These are phyloP conservation scores for Pipistrellus nathusii DNA, from an alignment of 2,797 vertebrate genomes.

Conservation along the genomic window DNA sequence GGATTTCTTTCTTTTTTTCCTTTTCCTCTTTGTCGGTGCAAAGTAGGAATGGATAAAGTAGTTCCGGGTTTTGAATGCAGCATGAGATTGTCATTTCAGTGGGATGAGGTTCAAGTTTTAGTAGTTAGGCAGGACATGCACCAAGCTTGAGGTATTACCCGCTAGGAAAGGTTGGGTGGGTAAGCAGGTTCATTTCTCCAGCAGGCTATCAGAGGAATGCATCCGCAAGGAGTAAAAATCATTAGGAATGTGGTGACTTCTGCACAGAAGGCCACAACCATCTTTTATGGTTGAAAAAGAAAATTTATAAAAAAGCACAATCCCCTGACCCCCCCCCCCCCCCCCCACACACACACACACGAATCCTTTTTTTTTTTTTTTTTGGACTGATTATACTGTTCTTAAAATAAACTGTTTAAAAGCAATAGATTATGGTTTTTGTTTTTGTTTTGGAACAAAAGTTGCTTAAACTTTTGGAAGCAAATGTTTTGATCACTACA, in stretches of 20 bases:
- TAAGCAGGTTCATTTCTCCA: slow-evolving; percentile 26
- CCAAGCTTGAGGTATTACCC: not conserved
- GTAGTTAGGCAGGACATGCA: slow-evolving; percentile 47
- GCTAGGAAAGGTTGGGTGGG: not conserved
- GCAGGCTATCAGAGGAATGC: not conserved
- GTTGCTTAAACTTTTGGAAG: slow-evolving; percentile 51
- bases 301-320: too few relatives aligned
- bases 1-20: not conserved
- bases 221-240: not conserved
- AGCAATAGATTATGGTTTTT: not conserved
- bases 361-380: slow-evolving; percentile 52
- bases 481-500: not conserved
- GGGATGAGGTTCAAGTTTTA: slow-evolving; percentile 60
- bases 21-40: slow-evolving; percentile 64
- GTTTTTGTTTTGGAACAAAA: slow-evolving; percentile 1
- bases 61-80: slow-evolving; percentile 75
- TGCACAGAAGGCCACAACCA: not conserved
- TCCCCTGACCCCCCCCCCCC: too few relatives aligned
- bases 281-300: not conserved
- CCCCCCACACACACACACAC: too few relatives aligned
- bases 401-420: slow-evolving; percentile 27
- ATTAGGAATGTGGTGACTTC: slow-evolving; percentile 21
- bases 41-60: slow-evolving; percentile 66
- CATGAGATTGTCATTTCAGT: slow-evolving; percentile 59
- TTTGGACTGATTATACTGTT: not conserved